phyloP scores from a whole-genome alignment of 2,888 invertebrate species.

The Pilophorus perplexus region DNA sequence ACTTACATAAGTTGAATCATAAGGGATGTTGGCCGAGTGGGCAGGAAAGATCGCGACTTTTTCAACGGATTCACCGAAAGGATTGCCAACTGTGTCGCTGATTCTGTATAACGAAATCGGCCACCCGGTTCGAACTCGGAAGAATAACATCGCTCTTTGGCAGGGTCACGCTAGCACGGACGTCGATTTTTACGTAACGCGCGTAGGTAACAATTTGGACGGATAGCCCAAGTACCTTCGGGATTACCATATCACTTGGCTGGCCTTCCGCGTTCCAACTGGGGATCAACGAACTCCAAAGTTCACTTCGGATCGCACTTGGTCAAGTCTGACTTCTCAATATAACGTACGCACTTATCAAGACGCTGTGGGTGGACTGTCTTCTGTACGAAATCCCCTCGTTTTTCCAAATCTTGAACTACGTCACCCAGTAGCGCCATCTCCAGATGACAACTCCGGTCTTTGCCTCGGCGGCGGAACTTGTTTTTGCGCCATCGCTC shows the following conservation, averaged over 20 bases:
- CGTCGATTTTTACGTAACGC: neutral
- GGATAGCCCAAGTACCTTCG: conserved; percentile 5
- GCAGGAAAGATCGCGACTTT: neutral
- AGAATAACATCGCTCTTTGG: neutral
- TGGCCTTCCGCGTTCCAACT: conserved; percentile 12
- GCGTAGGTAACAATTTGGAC: conserved; percentile 20
- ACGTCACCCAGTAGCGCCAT: too few relatives aligned
- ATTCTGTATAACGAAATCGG: conserved; percentile 9
- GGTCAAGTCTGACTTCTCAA: too few relatives aligned
- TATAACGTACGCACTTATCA: too few relatives aligned
- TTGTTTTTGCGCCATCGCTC: too few relatives aligned
- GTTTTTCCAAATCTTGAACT: too few relatives aligned
- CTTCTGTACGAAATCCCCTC: too few relatives aligned
- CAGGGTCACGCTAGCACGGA: conserved; percentile 15
- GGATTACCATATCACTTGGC: neutral
- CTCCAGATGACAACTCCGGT: too few relatives aligned
- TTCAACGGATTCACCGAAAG: neutral
- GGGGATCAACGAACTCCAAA: conserved; percentile 5
- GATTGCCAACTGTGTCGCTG: conserved; percentile 9
- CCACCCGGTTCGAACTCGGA: neutral
- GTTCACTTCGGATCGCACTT: neutral
- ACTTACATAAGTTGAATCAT: too few relatives aligned
- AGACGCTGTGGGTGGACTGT: too few relatives aligned
- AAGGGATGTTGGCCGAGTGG: neutral
- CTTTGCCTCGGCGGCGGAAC: too few relatives aligned